These are phyloP conservation scores for Botrylloides violaceus DNA, from an alignment of 23 tunicate species.

Conservation along the genomic window DNA sequence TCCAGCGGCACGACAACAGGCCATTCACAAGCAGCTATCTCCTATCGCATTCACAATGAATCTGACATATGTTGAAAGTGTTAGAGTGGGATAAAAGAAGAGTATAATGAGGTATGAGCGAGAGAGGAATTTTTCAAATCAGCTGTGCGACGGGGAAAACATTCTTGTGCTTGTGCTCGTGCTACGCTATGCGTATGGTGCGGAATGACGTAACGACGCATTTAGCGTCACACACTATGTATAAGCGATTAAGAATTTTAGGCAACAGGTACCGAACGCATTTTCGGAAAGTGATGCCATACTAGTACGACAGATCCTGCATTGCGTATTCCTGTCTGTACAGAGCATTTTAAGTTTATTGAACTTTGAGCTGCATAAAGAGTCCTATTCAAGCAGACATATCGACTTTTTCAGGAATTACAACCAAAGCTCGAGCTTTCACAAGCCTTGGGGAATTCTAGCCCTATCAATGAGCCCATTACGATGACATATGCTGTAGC, in stretches of 20 bases:
- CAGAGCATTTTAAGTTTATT: too few species aligned
- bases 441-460: neutral
- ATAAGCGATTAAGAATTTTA: too few species aligned
- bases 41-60: neutral
- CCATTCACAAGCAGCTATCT: neutral
- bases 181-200: slow-evolving; percentile 16
- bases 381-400: too few species aligned
- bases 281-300: too few species aligned
- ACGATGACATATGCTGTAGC: too few species aligned
- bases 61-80: neutral
- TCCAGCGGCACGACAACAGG: neutral
- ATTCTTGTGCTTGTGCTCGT: neutral
- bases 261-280: too few species aligned
- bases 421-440: neutral
- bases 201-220: slow-evolving; percentile 16
- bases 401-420: neutral
- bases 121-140: slow-evolving; percentile 13
- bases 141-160: slow-evolving; percentile 27
- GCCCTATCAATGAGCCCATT: too few species aligned
- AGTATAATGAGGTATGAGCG: slow-evolving; percentile 1
- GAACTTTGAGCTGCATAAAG: too few species aligned
- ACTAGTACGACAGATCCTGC: too few species aligned
- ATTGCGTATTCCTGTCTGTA: too few species aligned
- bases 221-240: neutral
- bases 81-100: slow-evolving; percentile 1